These are phyloP conservation scores for Amblyopsis rosae DNA, from an alignment of 2,113 vertebrate genomes.

Conservation along the genomic window DNA sequence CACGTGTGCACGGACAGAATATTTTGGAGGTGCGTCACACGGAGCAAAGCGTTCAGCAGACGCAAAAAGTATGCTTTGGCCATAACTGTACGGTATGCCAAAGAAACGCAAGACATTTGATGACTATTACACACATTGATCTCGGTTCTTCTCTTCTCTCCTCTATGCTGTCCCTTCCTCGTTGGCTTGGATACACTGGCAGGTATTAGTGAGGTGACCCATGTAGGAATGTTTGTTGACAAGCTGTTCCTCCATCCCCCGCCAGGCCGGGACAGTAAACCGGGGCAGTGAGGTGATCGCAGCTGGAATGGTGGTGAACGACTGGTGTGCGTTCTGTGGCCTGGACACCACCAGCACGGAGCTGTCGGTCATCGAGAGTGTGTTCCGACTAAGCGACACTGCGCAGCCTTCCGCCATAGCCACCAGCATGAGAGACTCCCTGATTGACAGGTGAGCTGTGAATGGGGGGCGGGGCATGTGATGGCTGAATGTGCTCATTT, in stretches of 20 bases:
- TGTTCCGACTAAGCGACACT: slow-evolving; percentile 86
- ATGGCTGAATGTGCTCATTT: neutral
- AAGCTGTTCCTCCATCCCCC: neutral
- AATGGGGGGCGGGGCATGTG: neutral
- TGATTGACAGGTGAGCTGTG: slow-evolving; percentile 89
- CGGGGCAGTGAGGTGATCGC: slow-evolving; percentile 96
- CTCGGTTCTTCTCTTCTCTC: no score
- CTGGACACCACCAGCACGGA: slow-evolving; percentile 97
- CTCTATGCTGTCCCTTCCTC: no score
- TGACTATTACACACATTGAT: neutral
- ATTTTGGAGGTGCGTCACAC: no score
- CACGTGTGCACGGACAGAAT: no score
- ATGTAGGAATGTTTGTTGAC: neutral
- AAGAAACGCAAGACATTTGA: neutral
- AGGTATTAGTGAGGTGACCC: no score
- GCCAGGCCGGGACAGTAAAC: slow-evolving; percentile 93
- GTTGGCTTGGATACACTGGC: no score
- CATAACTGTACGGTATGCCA: no score
- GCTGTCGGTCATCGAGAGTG: slow-evolving; percentile 95
- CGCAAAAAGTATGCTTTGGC: no score
- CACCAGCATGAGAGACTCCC: slow-evolving; percentile 93
- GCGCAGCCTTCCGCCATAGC: slow-evolving; percentile 91
- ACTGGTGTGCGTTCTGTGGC: slow-evolving; percentile 97
- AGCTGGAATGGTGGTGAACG: slow-evolving; percentile 94
- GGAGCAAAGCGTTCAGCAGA: no score